Conservation (phyloP, 2,888 invertebrate species). For the Siphonodentalium dalli region DNA sequence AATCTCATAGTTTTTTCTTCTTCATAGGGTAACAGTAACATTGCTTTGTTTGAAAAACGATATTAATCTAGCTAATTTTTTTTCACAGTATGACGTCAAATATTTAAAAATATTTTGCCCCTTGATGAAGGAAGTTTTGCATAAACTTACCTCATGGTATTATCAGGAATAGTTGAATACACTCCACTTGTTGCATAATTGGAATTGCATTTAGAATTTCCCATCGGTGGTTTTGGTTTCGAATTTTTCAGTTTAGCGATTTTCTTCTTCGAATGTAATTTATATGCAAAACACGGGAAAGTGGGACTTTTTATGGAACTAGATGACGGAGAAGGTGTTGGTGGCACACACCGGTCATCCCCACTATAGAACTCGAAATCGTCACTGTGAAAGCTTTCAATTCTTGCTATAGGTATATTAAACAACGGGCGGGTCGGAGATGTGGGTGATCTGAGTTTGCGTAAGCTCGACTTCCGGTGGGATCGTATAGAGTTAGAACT, state of each 20-base stretch:
- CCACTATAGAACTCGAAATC: slow-evolving; percentile 48
- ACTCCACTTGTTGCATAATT: slow-evolving; percentile 1
- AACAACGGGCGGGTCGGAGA: slow-evolving; percentile 51
- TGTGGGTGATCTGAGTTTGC: no score
- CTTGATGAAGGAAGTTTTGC: no score
- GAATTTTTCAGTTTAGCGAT: slow-evolving; percentile 37
- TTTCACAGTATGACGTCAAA: no score
- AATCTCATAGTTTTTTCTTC: no score
- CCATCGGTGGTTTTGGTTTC: slow-evolving; percentile 17
- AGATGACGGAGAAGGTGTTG: slow-evolving; percentile 39
- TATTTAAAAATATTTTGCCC: no score
- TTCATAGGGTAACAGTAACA: no score
- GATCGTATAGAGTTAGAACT: no score
- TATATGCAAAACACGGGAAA: slow-evolving; percentile 55
- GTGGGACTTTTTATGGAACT: slow-evolving; percentile 51
- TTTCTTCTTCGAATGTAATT: slow-evolving; percentile 47
- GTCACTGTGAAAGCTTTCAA: slow-evolving; percentile 59
- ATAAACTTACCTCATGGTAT: no score
- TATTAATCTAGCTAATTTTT: no score
- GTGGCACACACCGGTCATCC: slow-evolving; percentile 34
- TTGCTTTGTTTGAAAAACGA: no score
- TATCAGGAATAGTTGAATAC: not conserved
- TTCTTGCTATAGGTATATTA: slow-evolving; percentile 53
- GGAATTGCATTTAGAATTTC: slow-evolving; percentile 1
- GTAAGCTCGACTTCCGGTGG: no score